A percentile compares a stretch with the other conserved stretches of the same genome.
These are phyloP conservation scores for Branchellion lobata DNA, from an alignment of 2,888 invertebrate species.

Conservation along the genomic window DNA sequence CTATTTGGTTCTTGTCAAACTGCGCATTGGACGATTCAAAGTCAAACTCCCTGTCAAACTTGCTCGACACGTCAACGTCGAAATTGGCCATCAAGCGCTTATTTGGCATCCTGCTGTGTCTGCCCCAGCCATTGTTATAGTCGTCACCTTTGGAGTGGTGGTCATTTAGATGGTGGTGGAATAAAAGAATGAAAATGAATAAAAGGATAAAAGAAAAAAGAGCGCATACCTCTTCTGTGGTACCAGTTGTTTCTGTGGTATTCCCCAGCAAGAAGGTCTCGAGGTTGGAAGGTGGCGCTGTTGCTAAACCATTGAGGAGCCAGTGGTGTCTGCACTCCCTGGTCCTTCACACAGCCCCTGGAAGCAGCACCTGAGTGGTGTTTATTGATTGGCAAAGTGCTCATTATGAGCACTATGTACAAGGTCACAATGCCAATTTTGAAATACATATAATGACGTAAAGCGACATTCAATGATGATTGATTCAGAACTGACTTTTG, in stretches of 20 bases:
- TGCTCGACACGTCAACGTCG: conserved; percentile 65
- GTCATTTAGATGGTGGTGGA: no score
- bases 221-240: neutral
- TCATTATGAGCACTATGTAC: neutral
- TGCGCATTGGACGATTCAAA: conserved; percentile 97
- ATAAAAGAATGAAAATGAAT: no score
- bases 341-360: conserved; percentile 31
- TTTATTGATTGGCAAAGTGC: neutral
- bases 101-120: no score
- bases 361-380: neutral
- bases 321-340: conserved; percentile 43
- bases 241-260: neutral
- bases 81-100: neutral
- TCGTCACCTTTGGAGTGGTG: no score
- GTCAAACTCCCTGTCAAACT: conserved; percentile 95
- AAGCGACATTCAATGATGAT: no score
- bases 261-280: neutral
- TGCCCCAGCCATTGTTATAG: no score
- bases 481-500: no score
- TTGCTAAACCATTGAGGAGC: neutral
- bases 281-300: neutral
- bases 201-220: no score
- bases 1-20: conserved; percentile 80
- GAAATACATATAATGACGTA: no score
- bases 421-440: no score